Percentiles rank a stretch among this genome's conserved stretches.
These are phyloP conservation scores for Allobates femoralis DNA, from an alignment of 2,797 vertebrate species.

Conservation along the genomic window DNA sequence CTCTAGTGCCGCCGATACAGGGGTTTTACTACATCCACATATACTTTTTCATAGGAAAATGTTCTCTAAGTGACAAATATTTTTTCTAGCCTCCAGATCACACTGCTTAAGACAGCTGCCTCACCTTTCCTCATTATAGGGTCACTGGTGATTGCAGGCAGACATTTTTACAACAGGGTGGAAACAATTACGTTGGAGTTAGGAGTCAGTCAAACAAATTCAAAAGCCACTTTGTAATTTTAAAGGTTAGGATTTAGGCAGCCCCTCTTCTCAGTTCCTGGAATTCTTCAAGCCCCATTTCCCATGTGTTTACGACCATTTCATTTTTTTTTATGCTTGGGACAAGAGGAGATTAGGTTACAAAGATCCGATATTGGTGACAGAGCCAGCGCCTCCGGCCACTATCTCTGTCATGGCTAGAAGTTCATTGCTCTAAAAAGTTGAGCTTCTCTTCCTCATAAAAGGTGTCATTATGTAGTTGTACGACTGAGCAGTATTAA, in stretches of 20 bases:
- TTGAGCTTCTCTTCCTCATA: not conserved
- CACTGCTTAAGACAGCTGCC: not conserved
- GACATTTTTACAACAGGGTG: conserved; percentile 32
- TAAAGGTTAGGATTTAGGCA: not conserved
- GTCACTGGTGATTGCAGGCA: conserved; percentile 4
- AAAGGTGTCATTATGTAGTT: not conserved
- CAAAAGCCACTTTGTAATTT: not conserved
- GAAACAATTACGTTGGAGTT: conserved; percentile 23
- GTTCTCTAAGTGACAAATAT: not conserved
- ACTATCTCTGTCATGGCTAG: not conserved
- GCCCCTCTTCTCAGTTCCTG: conserved; percentile 7
- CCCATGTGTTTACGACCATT: not conserved
- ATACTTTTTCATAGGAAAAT: not conserved
- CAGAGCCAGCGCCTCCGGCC: not conserved
- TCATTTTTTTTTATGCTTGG: not conserved
- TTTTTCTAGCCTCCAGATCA: not conserved
- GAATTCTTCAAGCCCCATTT: conserved; percentile 25
- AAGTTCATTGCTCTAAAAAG: conserved; percentile 4
- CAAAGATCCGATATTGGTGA: not conserved
- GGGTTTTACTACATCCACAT: not conserved
- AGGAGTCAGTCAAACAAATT: conserved; percentile 22
- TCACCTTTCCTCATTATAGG: not conserved
- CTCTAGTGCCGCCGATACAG: not conserved
- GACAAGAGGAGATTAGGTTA: not conserved
- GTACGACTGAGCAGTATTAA: not conserved